A percentile compares a stretch with the other conserved stretches of the same genome.
Conservation (phyloP, 2,797 vertebrate genomes). For the Malurus splendens region DNA sequence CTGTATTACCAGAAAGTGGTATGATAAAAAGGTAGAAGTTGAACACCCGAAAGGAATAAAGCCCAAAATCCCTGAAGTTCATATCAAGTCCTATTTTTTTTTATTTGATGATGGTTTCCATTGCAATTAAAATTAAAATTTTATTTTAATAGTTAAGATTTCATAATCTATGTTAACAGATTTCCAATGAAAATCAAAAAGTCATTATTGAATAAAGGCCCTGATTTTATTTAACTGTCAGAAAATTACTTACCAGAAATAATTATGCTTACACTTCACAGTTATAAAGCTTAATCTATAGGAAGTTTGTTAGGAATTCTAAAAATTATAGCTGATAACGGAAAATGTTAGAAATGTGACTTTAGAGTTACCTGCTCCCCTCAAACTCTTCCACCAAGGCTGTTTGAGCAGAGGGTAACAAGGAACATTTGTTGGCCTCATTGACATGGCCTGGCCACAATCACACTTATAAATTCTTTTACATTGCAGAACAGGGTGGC, state of each 20-base stretch:
- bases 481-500: not conserved
- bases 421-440: not conserved
- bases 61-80: not conserved
- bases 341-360: not conserved
- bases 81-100: not conserved
- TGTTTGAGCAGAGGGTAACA: not conserved
- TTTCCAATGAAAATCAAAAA: not conserved
- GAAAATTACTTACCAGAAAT: not conserved
- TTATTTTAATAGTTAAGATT: not conserved
- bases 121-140: not conserved
- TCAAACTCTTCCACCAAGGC: not conserved
- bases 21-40: not conserved
- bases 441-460: not conserved
- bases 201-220: not conserved
- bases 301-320: not conserved
- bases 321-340: not conserved
- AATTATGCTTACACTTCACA: not conserved
- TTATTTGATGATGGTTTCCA: not conserved
- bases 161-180: not conserved
- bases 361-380: not conserved
- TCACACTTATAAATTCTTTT: not conserved
- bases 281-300: not conserved
- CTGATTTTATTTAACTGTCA: not conserved
- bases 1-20: not conserved
- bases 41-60: not conserved